Evolutionary conservation across 2,113 vertebrate species (phyloP), one percentile per base, ranked within the genome.

Genomic region (Damaliscus lunatus): DNA sequence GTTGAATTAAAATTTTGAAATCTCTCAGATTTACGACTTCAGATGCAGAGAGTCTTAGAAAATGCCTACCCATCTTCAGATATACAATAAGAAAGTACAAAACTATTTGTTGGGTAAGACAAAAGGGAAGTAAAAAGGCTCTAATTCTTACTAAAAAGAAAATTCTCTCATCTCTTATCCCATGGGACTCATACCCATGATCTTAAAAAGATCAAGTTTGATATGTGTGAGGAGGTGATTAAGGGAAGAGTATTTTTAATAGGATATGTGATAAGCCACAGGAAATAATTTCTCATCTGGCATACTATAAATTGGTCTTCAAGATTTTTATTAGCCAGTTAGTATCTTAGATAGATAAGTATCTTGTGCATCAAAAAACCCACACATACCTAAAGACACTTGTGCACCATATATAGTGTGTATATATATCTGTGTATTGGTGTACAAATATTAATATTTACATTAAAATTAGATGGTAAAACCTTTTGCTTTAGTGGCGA

Each of bases 401-500:
- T 94, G 52, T 13, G 43, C 1, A 62, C 16, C 31, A 48, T 33
- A 48, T 40, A 55, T 11, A 23, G 7, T 50, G 2, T 80, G 29
- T 74, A 21, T 67, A 16, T 53, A 8, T 29, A 27, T 59, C 15
- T 90, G 29, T 64, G 0, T 21, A 17, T 1, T 0, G 10, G 64
- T 86, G 71, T 96, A n/a, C 2, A 29, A 84, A 50, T 90, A 80
- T 90, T 97, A 52, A 92, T 88, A 46, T 80, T 98, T 93, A 67
- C 5, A 12, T 97, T 98, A 97, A 98, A 96, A 96, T 97, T 93
- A 96, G 97, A 96, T 85, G 94, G 92, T 96, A 4, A 36, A 97
- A 87, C 57, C 86, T 96, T 95, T 98, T 95, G 94, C 94, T 96
- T 97, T 96, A 46, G 21, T 98, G 97, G 98, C 98, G 98, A 92